These are phyloP conservation scores for Gobiocypris rarus DNA, from an alignment of 2,113 vertebrate species.

Conservation along the genomic window DNA sequence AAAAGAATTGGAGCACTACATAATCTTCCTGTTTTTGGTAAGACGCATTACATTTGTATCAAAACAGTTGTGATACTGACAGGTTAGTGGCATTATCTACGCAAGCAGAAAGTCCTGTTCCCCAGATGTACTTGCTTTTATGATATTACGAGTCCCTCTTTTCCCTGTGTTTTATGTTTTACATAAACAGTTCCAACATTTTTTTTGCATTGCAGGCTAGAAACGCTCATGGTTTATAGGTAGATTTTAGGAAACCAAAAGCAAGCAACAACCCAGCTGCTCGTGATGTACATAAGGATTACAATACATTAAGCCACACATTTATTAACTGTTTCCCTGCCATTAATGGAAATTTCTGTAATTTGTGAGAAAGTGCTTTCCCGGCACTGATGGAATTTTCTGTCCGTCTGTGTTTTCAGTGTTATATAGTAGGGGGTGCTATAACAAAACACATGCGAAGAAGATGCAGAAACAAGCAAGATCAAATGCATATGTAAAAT, in stretches of 20 bases:
- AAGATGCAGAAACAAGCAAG: no score
- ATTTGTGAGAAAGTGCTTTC: no score
- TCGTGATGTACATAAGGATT: neutral
- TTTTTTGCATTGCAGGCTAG: neutral
- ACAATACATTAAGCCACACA: neutral
- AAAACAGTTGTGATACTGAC: neutral
- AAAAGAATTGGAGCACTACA: neutral
- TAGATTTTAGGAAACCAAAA: neutral
- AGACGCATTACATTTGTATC: neutral
- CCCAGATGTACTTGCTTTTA: neutral
- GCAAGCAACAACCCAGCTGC: neutral
- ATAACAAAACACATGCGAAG: no score
- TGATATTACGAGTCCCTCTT: neutral
- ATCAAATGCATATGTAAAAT: no score
- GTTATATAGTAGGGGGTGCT: no score
- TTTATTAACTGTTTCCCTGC: no score
- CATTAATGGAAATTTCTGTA: no score
- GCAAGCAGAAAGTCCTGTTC: neutral
- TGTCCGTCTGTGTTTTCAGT: no score
- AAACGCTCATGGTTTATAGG: neutral
- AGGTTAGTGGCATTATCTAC: neutral
- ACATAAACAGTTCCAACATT: slow-evolving; percentile 1
- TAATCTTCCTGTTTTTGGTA: neutral
- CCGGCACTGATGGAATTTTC: no score
- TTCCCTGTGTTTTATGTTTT: neutral